Evolutionary conservation across 2,797 vertebrate genomes (phyloP).

Genomic region (Podarcis lilfordi): DNA sequence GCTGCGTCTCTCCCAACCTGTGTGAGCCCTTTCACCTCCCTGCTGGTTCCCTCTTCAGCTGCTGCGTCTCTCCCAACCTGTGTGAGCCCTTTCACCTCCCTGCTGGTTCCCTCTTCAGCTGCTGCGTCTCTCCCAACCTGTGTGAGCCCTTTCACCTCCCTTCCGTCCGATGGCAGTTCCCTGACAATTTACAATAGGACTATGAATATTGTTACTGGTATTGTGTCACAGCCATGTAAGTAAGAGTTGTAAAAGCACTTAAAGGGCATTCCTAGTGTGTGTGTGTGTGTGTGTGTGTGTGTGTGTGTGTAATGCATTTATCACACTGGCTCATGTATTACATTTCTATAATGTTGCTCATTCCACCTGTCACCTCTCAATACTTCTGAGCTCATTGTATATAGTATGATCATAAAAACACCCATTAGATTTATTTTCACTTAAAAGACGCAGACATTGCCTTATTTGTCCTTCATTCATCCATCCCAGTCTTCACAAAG

Average conservation of each 20-base stretch:
- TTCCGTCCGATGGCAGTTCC: too few relatives aligned
- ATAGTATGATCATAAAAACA: conserved; percentile 33
- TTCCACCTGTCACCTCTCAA: conserved; percentile 21
- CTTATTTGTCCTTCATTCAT: conserved; percentile 34
- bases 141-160: too few relatives aligned
- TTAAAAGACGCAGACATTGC: conserved; percentile 12
- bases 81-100: too few relatives aligned
- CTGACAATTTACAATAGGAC: background rate
- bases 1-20: too few relatives aligned
- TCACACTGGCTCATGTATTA: background rate
- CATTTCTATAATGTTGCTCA: background rate
- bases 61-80: too few relatives aligned
- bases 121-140: too few relatives aligned
- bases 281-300: background rate
- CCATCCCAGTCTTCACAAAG: conserved; percentile 29
- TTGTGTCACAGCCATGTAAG: background rate
- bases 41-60: too few relatives aligned
- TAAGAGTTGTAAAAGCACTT: background rate
- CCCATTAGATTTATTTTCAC: conserved; percentile 38
- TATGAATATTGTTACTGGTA: background rate
- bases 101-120: too few relatives aligned
- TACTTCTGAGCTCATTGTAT: conserved; percentile 13
- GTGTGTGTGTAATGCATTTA: background rate
- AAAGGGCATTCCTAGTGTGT: background rate
- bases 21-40: too few relatives aligned